Percentiles rank a stretch among this genome's conserved stretches.
Conservation (phyloP, 2,888 invertebrate genomes). For the Phengaris alcon region DNA sequence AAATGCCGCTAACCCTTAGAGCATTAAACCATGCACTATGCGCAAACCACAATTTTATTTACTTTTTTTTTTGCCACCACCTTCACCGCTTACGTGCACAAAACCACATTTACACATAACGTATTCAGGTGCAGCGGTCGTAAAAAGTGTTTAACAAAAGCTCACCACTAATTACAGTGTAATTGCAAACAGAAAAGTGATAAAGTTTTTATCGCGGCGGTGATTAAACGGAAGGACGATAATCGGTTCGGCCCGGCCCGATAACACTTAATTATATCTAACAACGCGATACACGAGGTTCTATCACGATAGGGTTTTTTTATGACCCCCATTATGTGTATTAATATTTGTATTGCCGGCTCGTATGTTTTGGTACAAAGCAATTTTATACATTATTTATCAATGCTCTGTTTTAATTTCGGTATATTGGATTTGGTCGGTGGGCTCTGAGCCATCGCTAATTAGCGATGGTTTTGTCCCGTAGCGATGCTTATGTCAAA, state of each 20-base stretch:
- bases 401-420: too few species aligned
- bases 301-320: slow-evolving; percentile 1
- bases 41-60: too few species aligned
- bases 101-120: not conserved
- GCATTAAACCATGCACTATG: too few species aligned
- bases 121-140: slow-evolving; percentile 7
- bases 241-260: not conserved
- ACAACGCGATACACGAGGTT: slow-evolving; percentile 3
- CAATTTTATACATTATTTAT: too few species aligned
- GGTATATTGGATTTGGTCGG: too few species aligned
- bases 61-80: too few species aligned
- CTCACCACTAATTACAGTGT: slow-evolving; percentile 10
- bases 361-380: not conserved
- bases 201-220: slow-evolving; percentile 26
- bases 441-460: too few species aligned
- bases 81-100: not conserved
- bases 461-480: too few species aligned
- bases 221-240: slow-evolving; percentile 22
- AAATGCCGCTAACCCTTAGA: too few species aligned
- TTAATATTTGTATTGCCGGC: not conserved
- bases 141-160: slow-evolving; percentile 16
- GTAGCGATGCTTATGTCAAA: too few species aligned
- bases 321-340: slow-evolving; percentile 11
- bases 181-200: slow-evolving; percentile 23
- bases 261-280: slow-evolving; percentile 15